These are phyloP conservation scores for Melanotaenia parkinsoni DNA, from an alignment of 2,797 vertebrate species.

Conservation along the genomic window DNA sequence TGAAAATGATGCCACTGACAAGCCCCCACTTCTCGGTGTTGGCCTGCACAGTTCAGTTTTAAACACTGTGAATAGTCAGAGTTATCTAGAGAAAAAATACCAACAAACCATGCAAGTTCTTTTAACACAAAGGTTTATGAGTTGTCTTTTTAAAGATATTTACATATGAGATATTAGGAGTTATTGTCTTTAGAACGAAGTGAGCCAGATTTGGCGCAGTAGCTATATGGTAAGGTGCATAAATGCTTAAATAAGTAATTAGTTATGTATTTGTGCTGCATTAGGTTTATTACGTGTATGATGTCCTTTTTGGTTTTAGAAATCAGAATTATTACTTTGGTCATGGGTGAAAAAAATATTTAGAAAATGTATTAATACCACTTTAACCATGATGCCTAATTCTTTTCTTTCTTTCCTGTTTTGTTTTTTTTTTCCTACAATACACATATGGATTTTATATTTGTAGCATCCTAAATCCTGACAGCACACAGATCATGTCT, in stretches of 20 bases:
- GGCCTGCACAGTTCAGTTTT: constrained; percentile 71
- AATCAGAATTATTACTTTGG: constrained; percentile 33
- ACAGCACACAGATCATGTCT: constrained; percentile 10
- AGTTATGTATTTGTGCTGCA: constrained; percentile 76
- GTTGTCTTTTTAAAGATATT: constrained; percentile 72
- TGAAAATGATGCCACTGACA: constrained; percentile 65
- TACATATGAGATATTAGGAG: constrained; percentile 58
- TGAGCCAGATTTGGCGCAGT: constrained; percentile 71
- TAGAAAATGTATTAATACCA: constrained; percentile 43
- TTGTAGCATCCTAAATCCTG: constrained; percentile 33
- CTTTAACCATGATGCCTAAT: constrained; percentile 50
- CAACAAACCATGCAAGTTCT: constrained; percentile 68
- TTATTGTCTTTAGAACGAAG: constrained; percentile 72
- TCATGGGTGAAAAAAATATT: constrained; percentile 42
- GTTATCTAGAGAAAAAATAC: constrained; percentile 46
- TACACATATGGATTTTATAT: constrained; percentile 26
- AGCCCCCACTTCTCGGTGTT: constrained; percentile 52
- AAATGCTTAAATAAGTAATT: constrained; percentile 71
- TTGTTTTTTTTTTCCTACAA: too few species aligned
- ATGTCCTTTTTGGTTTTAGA: constrained; percentile 57
- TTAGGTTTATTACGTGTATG: constrained; percentile 67
- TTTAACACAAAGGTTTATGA: constrained; percentile 51
- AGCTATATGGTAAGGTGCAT: constrained; percentile 67
- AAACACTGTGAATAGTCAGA: constrained; percentile 83
- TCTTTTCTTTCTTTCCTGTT: constrained; percentile 29